Evolutionary conservation across 2,888 invertebrate species (phyloP).

Genomic region (Azorinus chamasolen): DNA sequence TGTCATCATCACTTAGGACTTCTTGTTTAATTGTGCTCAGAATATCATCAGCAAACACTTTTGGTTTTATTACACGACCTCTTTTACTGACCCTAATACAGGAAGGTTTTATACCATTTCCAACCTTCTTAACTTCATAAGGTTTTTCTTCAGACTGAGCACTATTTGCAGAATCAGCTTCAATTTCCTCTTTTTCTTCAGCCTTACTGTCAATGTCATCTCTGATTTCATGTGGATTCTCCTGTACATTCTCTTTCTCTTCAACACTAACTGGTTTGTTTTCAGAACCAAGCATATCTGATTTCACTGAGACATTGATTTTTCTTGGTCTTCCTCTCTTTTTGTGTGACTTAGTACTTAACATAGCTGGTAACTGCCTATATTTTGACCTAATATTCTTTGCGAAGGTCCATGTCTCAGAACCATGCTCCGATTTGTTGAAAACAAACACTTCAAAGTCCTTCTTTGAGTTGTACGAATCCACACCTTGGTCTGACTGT

Average conservation of each 20-base stretch:
- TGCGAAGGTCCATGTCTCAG: too few relatives aligned
- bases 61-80: constrained; percentile 52
- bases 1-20: constrained; percentile 15
- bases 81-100: constrained; percentile 31
- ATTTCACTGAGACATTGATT: not conserved
- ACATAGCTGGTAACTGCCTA: too few relatives aligned
- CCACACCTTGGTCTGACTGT: not conserved
- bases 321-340: constrained; percentile 26
- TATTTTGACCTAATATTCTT: too few relatives aligned
- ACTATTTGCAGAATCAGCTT: too few relatives aligned
- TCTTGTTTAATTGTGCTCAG: constrained; percentile 20
- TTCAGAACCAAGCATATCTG: not conserved
- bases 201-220: not conserved
- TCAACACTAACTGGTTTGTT: not conserved
- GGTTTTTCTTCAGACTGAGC: too few relatives aligned
- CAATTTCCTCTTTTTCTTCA: too few relatives aligned
- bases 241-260: constrained; percentile 1
- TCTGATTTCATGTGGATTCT: not conserved
- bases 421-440: too few relatives aligned
- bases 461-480: too few relatives aligned
- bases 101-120: too few relatives aligned
- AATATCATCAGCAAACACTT: constrained; percentile 41
- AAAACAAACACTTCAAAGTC: too few relatives aligned
- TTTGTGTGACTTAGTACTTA: not conserved
- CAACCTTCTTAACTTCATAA: too few relatives aligned